Evolutionary conservation across 2,888 invertebrate species (phyloP), one percentile per base, ranked within the genome.

Genomic region (Acanthococcus lagerstroemiae): DNA sequence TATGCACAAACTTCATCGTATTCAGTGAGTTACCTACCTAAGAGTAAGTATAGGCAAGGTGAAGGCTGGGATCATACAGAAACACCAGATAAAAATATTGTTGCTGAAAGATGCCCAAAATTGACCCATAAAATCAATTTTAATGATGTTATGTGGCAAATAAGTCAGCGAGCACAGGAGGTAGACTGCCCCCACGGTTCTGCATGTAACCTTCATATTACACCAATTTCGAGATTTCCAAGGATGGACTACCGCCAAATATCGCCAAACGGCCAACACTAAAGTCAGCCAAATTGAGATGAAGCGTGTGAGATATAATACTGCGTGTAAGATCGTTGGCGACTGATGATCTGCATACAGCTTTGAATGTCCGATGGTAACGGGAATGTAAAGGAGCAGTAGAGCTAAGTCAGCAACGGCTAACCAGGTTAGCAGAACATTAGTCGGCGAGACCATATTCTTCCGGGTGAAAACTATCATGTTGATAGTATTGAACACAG

Each of bases 381-480:
- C 94, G 0, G 95, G 94, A 69, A 95, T 88, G 76, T 95, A 95
- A 73, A 92, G 92, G 72, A 95, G 80, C 87, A 95, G 95, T 17
- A 95, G 94, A n/a, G 93, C 81, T 30, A 95, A 82, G 75, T 95
- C 95, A n/a, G 95, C 91, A 7, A 94, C 85, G 0, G 95, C 95
- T 30, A 92, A 80, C n/a, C n/a, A n/a, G n/a, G n/a, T n/a, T n/a
- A n/a, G n/a, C n/a, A n/a, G n/a, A n/a, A n/a, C n/a, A n/a, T n/a
- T n/a, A n/a, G n/a, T n/a, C n/a, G n/a, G n/a, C n/a, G n/a, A n/a
- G n/a, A n/a, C n/a, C n/a, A n/a, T n/a, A n/a, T n/a, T n/a, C n/a
- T n/a, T n/a, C n/a, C n/a, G n/a, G n/a, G n/a, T n/a, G n/a, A n/a
- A n/a, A n/a, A n/a, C n/a, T n/a, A n/a, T n/a, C n/a, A n/a, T n/a